A percentile compares a stretch with the other conserved stretches of the same genome.
These are phyloP conservation scores for Sphyrna mokarran DNA, from an alignment of 2,113 vertebrate species.

Conservation along the genomic window DNA sequence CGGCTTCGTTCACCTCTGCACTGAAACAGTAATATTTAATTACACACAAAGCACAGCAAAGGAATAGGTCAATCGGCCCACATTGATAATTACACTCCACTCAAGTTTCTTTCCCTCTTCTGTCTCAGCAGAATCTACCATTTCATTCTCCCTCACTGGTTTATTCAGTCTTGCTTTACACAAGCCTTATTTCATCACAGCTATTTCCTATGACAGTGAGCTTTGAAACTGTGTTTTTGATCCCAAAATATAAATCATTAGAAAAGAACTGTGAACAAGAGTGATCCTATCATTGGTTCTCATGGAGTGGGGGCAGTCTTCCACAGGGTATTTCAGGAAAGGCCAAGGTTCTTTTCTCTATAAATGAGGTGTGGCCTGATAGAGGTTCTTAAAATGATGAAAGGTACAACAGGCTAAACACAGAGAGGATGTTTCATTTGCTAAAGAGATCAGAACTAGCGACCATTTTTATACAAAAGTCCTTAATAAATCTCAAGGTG, in stretches of 20 bases:
- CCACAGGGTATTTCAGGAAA: neutral
- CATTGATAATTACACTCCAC: too few relatives aligned
- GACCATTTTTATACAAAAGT: neutral
- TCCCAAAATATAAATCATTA: too few relatives aligned
- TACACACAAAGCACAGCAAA: neutral
- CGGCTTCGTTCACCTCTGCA: neutral
- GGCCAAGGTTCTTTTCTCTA: neutral
- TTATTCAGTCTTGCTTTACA: too few relatives aligned
- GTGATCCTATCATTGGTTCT: too few relatives aligned
- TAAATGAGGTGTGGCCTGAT: neutral
- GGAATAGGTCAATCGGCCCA: too few relatives aligned
- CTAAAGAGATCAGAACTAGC: neutral
- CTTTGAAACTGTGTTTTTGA: too few relatives aligned
- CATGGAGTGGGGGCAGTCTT: neutral
- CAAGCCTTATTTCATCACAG: too few relatives aligned
- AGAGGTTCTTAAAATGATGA: neutral
- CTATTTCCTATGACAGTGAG: too few relatives aligned
- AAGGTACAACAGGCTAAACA: neutral
- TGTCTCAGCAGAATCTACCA: too few relatives aligned
- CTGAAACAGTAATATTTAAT: neutral
- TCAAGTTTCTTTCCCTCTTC: too few relatives aligned
- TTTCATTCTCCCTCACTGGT: too few relatives aligned
- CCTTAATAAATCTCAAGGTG: neutral
- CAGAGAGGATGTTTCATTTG: neutral
- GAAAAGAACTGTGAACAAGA: too few relatives aligned